These are phyloP conservation scores for Macrobrachium rosenbergii DNA, from an alignment of 1,140 invertebrate genomes.

Conservation along the genomic window DNA sequence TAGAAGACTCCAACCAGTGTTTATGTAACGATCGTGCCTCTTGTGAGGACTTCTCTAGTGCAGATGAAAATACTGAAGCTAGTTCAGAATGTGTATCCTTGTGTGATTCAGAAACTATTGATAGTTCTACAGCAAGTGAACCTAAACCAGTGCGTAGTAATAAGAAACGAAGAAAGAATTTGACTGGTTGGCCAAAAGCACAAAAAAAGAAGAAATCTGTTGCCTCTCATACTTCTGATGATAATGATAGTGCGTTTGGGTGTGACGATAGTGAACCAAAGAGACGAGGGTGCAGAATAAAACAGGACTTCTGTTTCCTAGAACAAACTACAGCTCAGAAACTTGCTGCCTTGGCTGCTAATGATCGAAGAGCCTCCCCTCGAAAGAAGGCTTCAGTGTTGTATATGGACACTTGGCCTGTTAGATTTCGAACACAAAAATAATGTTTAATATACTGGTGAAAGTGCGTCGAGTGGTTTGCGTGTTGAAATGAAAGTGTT, in stretches of 20 bases:
- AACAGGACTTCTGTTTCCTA: conserved; percentile 47
- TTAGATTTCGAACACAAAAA: conserved; percentile 63
- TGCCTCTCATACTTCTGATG: conserved; percentile 62
- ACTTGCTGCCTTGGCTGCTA: conserved; percentile 47
- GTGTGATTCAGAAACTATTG: conserved; percentile 65
- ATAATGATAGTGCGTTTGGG: conserved; percentile 64
- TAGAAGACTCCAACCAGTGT: conserved; percentile 61
- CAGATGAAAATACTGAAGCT: conserved; percentile 65
- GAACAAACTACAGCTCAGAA: conserved; percentile 49
- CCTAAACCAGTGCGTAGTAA: conserved; percentile 52
- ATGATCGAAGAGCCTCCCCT: conserved; percentile 62
- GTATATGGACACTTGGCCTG: conserved; percentile 58
- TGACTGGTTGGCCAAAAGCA: conserved; percentile 65
- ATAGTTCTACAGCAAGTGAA: conserved; percentile 56
- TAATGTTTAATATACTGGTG: conserved; percentile 40
- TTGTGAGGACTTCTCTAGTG: conserved; percentile 66
- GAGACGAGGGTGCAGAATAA: conserved; percentile 50
- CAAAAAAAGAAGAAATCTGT: conserved; percentile 53
- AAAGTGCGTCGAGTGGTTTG: conserved; percentile 47
- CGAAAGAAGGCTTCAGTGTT: conserved; percentile 61
- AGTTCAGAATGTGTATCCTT: conserved; percentile 66
- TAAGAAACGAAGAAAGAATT: conserved; percentile 65
- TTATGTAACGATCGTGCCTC: conserved; percentile 61
- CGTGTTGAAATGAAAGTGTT: conserved; percentile 58
- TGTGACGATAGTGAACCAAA: conserved; percentile 65